phyloP scores from a whole-genome alignment of 1,140 invertebrate genomes.

The Bombyx mandarina region DNA sequence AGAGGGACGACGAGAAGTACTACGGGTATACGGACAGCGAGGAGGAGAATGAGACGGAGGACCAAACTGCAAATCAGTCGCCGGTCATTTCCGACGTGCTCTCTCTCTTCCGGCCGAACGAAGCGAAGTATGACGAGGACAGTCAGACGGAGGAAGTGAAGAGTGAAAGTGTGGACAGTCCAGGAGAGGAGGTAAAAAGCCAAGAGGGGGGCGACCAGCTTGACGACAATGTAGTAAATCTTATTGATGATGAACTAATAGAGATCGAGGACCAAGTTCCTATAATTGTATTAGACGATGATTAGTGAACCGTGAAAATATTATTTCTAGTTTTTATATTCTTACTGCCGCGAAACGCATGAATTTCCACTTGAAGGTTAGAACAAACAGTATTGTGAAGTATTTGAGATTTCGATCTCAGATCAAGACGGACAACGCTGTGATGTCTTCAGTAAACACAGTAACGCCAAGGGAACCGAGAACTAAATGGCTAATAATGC shows the following conservation, averaged over 20 bases:
- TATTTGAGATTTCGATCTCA: too few relatives aligned
- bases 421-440: too few relatives aligned
- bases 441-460: too few relatives aligned
- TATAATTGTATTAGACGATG: conserved; percentile 41
- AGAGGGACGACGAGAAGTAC: conserved; percentile 55
- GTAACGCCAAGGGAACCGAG: too few relatives aligned
- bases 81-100: conserved; percentile 60
- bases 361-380: too few relatives aligned
- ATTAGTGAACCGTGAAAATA: neutral
- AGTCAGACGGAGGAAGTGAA: too few relatives aligned
- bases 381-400: too few relatives aligned
- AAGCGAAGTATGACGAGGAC: neutral
- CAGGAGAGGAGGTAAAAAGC: conserved; percentile 17
- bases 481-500: too few relatives aligned
- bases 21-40: conserved; percentile 42
- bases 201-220: conserved; percentile 3
- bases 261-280: conserved; percentile 27
- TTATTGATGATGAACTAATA: conserved; percentile 40
- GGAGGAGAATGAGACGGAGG: conserved; percentile 14
- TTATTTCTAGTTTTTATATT: too few relatives aligned
- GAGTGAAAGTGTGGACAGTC: neutral
- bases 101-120: conserved; percentile 39
- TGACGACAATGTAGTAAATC: conserved; percentile 25
- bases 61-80: conserved; percentile 34
- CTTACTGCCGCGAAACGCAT: too few relatives aligned